Evolutionary conservation across 2,113 vertebrate species (phyloP).

Genomic region (Steatornis caripensis): DNA sequence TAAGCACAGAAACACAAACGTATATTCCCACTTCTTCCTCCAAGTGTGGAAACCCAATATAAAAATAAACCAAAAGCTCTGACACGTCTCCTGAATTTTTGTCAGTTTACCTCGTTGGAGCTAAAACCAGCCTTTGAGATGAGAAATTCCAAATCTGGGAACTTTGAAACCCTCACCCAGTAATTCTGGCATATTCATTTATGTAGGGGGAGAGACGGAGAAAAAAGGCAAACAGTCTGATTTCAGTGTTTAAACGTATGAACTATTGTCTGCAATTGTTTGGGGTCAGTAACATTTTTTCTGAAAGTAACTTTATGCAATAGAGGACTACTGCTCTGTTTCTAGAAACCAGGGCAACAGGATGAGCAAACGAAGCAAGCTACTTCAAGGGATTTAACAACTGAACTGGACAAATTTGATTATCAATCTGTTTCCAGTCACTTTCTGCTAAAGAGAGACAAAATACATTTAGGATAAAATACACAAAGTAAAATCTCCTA

Average conservation of each 20-base stretch:
- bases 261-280: not conserved
- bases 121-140: not conserved
- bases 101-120: not conserved
- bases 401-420: not conserved
- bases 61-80: not conserved
- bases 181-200: not conserved
- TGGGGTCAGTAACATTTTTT: not conserved
- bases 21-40: not conserved
- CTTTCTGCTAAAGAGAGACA: not conserved
- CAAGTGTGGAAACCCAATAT: not conserved
- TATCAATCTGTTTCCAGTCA: not conserved
- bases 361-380: not conserved
- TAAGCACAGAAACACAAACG: not conserved
- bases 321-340: not conserved
- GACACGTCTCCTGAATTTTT: not conserved
- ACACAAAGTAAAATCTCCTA: not conserved
- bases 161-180: not conserved
- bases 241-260: not conserved
- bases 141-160: not conserved
- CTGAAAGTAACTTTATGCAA: not conserved
- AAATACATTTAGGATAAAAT: not conserved
- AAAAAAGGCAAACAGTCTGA: not conserved
- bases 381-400: not conserved
- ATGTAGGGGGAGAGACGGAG: not conserved
- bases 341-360: not conserved